Percentiles rank a stretch among this genome's conserved stretches.
Conservation (phyloP, 1,140 invertebrate species). For the Microplitis mediator region DNA sequence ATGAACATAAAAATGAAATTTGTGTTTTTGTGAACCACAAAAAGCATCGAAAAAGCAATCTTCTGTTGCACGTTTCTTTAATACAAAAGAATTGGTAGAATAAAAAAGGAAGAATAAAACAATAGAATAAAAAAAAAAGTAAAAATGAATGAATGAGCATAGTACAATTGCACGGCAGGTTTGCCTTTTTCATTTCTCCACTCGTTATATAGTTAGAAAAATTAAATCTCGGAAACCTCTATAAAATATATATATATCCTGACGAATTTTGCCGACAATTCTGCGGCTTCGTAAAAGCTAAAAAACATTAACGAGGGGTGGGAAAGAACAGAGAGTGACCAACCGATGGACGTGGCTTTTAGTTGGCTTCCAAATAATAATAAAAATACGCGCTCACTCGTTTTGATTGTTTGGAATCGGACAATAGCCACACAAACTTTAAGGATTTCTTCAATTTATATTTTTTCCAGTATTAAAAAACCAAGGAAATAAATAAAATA, state of each 20-base stretch:
- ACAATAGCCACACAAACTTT: not conserved
- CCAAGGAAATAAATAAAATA: not conserved
- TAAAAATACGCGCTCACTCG: slow-evolving; percentile 6
- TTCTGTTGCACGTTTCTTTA: slow-evolving; percentile 17
- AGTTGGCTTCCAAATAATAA: slow-evolving; percentile 25
- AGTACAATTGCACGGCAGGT: not conserved
- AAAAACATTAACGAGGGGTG: slow-evolving; percentile 7
- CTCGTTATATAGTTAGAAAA: not conserved
- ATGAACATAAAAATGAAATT: slow-evolving; percentile 1
- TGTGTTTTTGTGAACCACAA: slow-evolving; percentile 2
- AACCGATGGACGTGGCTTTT: slow-evolving; percentile 4
- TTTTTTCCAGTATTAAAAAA: not conserved
- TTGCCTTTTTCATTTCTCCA: no score
- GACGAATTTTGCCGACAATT: slow-evolving; percentile 11
- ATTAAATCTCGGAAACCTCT: slow-evolving; percentile 29
- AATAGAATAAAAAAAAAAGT: not conserved
- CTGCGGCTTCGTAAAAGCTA: slow-evolving; percentile 20
- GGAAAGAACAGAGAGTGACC: slow-evolving; percentile 2
- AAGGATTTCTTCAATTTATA: not conserved
- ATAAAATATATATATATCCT: slow-evolving; percentile 13
- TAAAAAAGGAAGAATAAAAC: not conserved
- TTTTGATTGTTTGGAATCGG: not conserved
- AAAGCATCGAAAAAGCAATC: slow-evolving; percentile 21
- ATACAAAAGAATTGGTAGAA: slow-evolving; percentile 14
- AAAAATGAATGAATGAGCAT: not conserved